These are phyloP conservation scores for Conger conger DNA, from an alignment of 2,113 vertebrate species.

Conservation along the genomic window DNA sequence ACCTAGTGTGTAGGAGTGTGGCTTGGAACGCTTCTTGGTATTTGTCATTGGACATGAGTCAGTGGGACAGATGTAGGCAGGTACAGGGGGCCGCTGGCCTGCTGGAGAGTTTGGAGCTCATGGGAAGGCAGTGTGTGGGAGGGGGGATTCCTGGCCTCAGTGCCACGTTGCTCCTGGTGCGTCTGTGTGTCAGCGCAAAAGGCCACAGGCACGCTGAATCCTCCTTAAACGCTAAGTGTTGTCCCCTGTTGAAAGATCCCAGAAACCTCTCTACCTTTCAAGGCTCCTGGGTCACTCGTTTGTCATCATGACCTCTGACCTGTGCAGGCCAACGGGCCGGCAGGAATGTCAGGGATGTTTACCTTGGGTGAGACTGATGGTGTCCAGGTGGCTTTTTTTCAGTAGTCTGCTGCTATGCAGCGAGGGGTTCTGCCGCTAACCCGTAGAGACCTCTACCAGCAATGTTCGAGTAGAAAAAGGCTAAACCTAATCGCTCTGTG, in stretches of 20 bases:
- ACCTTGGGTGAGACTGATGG: slow-evolving; percentile 93
- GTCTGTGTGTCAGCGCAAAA: slow-evolving; percentile 22
- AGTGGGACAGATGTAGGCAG: slow-evolving; percentile 17
- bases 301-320: slow-evolving; percentile 92
- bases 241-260: slow-evolving; percentile 91
- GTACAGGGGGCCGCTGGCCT: background rate
- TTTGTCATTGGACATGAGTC: background rate
- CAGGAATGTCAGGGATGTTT: slow-evolving; percentile 96
- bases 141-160: slow-evolving; percentile 24
- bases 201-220: slow-evolving; percentile 24
- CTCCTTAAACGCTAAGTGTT: slow-evolving; percentile 70
- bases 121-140: background rate
- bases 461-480: slow-evolving; percentile 24
- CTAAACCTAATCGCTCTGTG: background rate
- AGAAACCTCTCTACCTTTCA: slow-evolving; percentile 83
- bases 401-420: slow-evolving; percentile 50
- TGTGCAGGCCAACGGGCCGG: slow-evolving; percentile 87
- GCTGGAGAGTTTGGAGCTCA: background rate
- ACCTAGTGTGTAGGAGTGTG: background rate
- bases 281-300: slow-evolving; percentile 88
- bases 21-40: background rate
- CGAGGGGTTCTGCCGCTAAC: slow-evolving; percentile 43
- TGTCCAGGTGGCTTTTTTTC: slow-evolving; percentile 88
- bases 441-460: slow-evolving; percentile 36
- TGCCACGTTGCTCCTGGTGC: slow-evolving; percentile 23